Conservation (phyloP, 2,113 vertebrate species). For the Poecile atricapillus region DNA sequence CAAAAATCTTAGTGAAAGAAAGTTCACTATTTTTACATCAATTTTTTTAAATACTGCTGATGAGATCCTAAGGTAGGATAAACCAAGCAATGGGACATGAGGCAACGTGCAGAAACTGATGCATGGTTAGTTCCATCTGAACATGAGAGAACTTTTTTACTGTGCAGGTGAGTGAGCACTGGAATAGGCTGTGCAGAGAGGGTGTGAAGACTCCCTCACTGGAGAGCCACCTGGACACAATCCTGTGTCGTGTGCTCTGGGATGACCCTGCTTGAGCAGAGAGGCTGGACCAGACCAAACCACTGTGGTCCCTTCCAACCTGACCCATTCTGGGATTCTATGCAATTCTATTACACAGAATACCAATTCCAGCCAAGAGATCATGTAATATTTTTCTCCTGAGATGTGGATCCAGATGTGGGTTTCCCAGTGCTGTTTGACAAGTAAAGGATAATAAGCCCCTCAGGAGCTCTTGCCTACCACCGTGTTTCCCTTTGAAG, state of each 20-base stretch:
- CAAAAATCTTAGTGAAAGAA: neutral
- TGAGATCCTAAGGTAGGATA: neutral
- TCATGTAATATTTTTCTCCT: rapidly evolving
- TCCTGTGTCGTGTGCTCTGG: neutral
- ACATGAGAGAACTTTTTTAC: neutral
- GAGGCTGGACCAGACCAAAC: too few species aligned
- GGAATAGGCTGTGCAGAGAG: neutral
- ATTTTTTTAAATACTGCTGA: neutral
- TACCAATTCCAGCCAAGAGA: neutral
- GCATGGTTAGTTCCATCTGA: neutral
- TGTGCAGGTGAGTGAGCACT: rapidly evolving
- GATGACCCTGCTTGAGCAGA: neutral
- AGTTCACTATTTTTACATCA: neutral
- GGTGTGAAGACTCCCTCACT: neutral
- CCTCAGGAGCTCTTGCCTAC: neutral
- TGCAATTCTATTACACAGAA: neutral
- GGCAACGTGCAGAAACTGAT: neutral
- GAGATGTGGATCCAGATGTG: neutral
- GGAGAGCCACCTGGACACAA: neutral
- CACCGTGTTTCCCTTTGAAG: neutral
- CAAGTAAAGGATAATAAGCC: neutral
- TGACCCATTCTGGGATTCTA: too few species aligned
- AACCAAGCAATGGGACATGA: neutral
- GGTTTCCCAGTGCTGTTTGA: neutral
- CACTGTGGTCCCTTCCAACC: neutral